These are phyloP conservation scores for Vidua macroura DNA, from an alignment of 2,113 vertebrate species.

Conservation along the genomic window DNA sequence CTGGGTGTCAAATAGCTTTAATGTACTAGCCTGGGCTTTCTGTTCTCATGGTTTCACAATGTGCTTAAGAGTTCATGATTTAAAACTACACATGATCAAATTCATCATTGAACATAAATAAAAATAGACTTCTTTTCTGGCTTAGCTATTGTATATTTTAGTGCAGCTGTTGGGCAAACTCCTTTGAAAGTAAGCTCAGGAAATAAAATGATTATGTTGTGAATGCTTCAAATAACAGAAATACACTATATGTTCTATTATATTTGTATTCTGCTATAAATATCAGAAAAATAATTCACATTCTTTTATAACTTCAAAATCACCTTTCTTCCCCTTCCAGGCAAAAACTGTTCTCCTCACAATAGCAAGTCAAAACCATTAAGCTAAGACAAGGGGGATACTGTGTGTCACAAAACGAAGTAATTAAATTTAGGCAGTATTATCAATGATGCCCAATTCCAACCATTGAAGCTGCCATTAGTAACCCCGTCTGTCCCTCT, in stretches of 20 bases:
- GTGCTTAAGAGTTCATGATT: not conserved
- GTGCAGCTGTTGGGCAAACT: not conserved
- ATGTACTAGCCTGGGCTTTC: not conserved
- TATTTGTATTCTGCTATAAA: not conserved
- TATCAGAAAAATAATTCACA: not conserved
- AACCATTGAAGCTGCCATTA: not conserved
- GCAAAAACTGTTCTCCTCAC: not conserved
- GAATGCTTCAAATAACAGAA: not conserved
- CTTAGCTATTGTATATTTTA: constrained; percentile 22
- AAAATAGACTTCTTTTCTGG: constrained; percentile 23
- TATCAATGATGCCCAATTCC: constrained; percentile 40
- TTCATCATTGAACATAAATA: constrained; percentile 1
- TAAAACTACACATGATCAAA: not conserved
- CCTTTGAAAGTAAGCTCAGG: not conserved
- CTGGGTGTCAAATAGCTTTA: not conserved
- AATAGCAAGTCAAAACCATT: constrained; percentile 29
- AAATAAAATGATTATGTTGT: not conserved
- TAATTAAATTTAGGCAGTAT: constrained; percentile 54
- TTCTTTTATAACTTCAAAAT: not conserved
- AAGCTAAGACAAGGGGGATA: constrained; percentile 30
- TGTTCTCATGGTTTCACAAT: not conserved
- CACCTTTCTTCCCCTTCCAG: constrained; percentile 31
- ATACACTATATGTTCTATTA: not conserved
- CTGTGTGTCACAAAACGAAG: not conserved
- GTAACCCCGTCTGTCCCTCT: constrained; percentile 36